phyloP scores from a whole-genome alignment of 1,140 invertebrate species.

The Megathymus violae region DNA sequence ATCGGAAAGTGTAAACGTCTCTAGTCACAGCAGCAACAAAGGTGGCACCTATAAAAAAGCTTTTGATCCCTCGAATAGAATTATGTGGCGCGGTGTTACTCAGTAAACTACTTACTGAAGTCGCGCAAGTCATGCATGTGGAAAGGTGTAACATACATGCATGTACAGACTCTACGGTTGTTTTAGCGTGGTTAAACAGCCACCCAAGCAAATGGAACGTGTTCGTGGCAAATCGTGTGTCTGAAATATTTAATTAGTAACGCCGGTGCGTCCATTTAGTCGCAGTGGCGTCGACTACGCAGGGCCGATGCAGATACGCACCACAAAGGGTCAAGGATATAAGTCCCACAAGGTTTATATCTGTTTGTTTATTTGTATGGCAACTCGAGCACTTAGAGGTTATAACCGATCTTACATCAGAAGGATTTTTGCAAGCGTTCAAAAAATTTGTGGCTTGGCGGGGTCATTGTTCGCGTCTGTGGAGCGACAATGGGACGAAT shows the following conservation, averaged over 20 bases:
- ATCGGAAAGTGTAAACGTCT: background rate
- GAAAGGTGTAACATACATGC: conserved; percentile 4
- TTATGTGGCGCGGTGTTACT: conserved; percentile 7
- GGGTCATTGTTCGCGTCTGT: background rate
- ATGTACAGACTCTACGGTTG: conserved; percentile 2
- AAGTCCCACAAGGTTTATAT: conserved; percentile 25
- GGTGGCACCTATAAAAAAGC: conserved; percentile 2
- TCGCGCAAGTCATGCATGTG: conserved; percentile 3
- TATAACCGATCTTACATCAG: conserved; percentile 17
- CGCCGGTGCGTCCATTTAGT: conserved; percentile 9
- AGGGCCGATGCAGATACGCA: conserved; percentile 14
- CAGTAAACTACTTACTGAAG: background rate
- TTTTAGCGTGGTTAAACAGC: conserved; percentile 2
- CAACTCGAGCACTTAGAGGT: conserved; percentile 22
- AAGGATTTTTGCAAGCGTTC: conserved; percentile 23
- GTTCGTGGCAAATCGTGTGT: conserved; percentile 2
- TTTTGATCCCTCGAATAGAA: conserved; percentile 1
- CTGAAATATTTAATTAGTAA: conserved; percentile 2
- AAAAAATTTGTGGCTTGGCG: conserved; percentile 21
- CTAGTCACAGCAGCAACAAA: conserved; percentile 4
- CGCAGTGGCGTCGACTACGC: conserved; percentile 28
- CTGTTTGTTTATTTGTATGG: conserved; percentile 30
- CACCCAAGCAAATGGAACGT: conserved; percentile 8
- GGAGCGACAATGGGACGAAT: conserved; percentile 22
- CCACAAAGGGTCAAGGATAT: conserved; percentile 25